phyloP scores from a whole-genome alignment of 2,888 invertebrate genomes.

The Galeopsomyia nigrocyanea region DNA sequence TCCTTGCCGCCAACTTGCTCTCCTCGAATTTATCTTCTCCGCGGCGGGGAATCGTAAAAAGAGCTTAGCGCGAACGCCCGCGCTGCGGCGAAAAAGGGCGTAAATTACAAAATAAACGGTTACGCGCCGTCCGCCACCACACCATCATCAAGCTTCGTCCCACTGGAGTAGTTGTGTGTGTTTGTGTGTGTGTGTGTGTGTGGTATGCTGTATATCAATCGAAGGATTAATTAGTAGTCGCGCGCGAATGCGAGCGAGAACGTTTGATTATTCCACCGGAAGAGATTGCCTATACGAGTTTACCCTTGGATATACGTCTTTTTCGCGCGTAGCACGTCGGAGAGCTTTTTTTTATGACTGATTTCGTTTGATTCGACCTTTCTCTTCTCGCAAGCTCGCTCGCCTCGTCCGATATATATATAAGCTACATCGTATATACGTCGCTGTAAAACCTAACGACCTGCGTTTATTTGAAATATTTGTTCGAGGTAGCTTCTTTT shows the following conservation, averaged over 20 bases:
- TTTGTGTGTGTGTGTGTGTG: neutral
- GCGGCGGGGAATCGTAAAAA: conserved; percentile 6
- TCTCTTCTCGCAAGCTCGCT: too few relatives aligned
- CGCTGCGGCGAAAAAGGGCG: neutral
- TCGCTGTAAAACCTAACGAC: too few relatives aligned
- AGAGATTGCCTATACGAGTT: conserved; percentile 16
- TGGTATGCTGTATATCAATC: conserved; percentile 34
- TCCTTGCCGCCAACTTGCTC: too few relatives aligned
- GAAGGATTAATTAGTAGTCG: conserved; percentile 41
- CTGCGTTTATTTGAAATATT: conserved; percentile 10
- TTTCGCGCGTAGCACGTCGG: neutral
- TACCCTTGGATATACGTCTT: too few relatives aligned
- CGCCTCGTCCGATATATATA: too few relatives aligned
- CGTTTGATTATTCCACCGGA: conserved; percentile 32
- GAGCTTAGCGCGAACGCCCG: neutral
- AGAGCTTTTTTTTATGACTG: neutral
- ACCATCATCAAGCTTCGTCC: too few relatives aligned
- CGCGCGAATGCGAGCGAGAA: conserved; percentile 1
- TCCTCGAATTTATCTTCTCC: too few relatives aligned
- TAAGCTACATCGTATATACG: too few relatives aligned
- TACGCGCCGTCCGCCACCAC: neutral
- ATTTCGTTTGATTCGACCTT: neutral
- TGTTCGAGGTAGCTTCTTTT: too few relatives aligned
- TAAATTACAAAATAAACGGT: conserved; percentile 16
- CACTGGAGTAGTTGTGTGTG: too few relatives aligned